Evolutionary conservation across 2,797 vertebrate genomes (phyloP).

Genomic region (Acanthis flammea): DNA sequence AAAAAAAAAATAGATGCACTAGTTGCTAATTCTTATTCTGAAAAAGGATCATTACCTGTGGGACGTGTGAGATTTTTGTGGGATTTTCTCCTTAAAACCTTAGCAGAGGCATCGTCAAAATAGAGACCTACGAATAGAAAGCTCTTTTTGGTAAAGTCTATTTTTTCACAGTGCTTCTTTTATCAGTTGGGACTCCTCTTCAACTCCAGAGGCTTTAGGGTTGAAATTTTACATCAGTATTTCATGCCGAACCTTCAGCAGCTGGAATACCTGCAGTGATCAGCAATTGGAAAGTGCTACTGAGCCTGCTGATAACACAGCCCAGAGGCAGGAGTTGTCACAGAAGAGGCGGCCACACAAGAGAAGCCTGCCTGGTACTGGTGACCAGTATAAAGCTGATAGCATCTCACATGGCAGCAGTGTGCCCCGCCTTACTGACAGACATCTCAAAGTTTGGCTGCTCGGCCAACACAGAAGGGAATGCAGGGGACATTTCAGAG

Average conservation of each 20-base stretch:
- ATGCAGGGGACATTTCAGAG: background rate
- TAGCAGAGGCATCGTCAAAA: background rate
- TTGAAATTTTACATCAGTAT: background rate
- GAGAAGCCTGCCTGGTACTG: background rate
- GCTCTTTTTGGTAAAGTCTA: accelerated
- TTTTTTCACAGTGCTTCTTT: accelerated
- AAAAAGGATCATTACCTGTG: background rate
- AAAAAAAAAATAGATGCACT: background rate
- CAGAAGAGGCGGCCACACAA: background rate
- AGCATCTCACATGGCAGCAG: background rate
- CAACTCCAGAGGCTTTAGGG: background rate
- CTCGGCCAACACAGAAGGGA: background rate
- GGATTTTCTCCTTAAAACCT: background rate
- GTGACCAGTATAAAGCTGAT: background rate
- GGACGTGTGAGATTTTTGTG: accelerated
- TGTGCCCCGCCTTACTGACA: background rate
- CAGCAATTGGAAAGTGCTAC: background rate
- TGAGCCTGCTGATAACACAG: background rate
- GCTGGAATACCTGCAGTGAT: background rate
- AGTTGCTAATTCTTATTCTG: background rate
- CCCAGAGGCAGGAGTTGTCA: background rate
- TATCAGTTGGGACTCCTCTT: too few relatives aligned
- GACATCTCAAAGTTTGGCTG: background rate
- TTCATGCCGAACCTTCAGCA: background rate
- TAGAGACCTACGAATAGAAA: background rate